These are phyloP conservation scores for Hemichromis elongatus DNA, from an alignment of 2,113 vertebrate genomes.

Conservation along the genomic window DNA sequence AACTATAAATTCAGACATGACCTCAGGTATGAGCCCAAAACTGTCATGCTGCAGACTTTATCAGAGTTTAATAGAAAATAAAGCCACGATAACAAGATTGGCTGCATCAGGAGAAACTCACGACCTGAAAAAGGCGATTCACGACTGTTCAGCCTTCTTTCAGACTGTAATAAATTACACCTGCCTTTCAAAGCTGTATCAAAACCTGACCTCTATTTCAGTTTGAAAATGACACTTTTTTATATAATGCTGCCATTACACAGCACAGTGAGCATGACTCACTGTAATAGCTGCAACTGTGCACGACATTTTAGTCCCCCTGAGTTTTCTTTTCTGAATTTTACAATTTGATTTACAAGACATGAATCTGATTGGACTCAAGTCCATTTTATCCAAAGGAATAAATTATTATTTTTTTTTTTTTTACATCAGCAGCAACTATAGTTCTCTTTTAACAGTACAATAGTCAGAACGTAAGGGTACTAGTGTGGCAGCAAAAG, in stretches of 20 bases:
- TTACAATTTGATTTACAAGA: not conserved
- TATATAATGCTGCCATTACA: not conserved
- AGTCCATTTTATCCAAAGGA: not conserved
- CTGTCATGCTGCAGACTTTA: not conserved
- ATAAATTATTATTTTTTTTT: too few relatives aligned
- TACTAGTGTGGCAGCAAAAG: not conserved
- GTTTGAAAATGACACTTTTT: not conserved
- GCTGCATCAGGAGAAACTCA: not conserved
- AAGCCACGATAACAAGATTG: not conserved
- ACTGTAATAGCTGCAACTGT: not conserved
- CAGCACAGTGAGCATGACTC: not conserved
- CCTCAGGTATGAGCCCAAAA: not conserved
- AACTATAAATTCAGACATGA: not conserved
- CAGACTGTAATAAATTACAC: not conserved
- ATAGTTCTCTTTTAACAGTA: not conserved
- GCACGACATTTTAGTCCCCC: not conserved
- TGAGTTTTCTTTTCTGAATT: not conserved
- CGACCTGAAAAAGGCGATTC: not conserved
- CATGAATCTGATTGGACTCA: not conserved
- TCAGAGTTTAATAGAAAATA: not conserved
- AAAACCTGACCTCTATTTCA: not conserved
- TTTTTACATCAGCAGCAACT: not conserved
- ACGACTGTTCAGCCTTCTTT: not conserved
- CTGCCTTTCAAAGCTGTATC: not conserved
- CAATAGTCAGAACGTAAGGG: not conserved